phyloP scores from a whole-genome alignment of 2,888 invertebrate genomes.

The Temnothorax rugatulus region DNA sequence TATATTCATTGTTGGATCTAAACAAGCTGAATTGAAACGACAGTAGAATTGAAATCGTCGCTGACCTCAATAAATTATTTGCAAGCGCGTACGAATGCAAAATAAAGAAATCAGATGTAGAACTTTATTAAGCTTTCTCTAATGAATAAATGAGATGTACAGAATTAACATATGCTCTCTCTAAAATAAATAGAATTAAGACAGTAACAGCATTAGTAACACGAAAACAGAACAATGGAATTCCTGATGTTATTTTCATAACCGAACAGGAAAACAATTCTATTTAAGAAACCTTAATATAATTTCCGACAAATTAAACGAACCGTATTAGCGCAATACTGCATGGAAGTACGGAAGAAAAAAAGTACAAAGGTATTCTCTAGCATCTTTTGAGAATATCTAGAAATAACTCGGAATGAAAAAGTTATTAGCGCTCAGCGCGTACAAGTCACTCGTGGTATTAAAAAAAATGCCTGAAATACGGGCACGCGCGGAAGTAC shows the following conservation, averaged over 20 bases:
- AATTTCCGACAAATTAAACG: not conserved
- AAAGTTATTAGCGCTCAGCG: constrained; percentile 40
- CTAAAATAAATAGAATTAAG: not conserved
- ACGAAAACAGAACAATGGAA: not conserved
- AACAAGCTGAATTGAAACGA: not conserved
- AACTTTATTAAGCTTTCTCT: not conserved
- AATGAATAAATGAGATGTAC: not conserved
- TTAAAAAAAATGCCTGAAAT: constrained; percentile 51
- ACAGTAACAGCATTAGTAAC: not conserved
- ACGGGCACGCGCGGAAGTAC: constrained; percentile 41
- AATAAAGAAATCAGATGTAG: not conserved
- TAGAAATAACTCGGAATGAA: constrained; percentile 16
- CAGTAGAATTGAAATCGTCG: not conserved
- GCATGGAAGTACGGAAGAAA: not conserved
- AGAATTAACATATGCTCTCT: not conserved
- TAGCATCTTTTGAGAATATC: not conserved
- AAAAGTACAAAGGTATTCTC: not conserved
- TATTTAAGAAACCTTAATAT: not conserved
- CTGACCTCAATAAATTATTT: not conserved
- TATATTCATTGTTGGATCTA: not conserved
- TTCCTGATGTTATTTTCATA: not conserved
- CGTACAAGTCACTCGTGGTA: constrained; percentile 45
- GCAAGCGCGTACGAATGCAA: not conserved
- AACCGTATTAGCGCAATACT: not conserved
- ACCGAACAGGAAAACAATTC: not conserved